Evolutionary conservation across 1,140 invertebrate species (phyloP).

Genomic region (Thrips palmi): DNA sequence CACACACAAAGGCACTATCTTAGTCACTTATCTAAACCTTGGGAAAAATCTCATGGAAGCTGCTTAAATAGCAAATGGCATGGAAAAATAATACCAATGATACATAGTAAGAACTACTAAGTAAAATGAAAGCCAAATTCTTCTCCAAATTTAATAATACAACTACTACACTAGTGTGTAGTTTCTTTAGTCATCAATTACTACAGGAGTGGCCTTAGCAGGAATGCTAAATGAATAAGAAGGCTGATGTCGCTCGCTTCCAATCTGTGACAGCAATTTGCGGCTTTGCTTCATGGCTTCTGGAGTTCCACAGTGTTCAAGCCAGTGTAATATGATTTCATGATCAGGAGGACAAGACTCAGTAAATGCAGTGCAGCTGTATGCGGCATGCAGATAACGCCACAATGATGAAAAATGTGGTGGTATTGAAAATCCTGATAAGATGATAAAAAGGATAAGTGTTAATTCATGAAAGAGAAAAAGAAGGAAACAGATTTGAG

Average conservation of each 20-base stretch:
- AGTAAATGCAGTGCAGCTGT: conserved; percentile 32
- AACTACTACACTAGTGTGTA: conserved; percentile 3
- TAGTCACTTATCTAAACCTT: too few species aligned
- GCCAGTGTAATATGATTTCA: conserved; percentile 38
- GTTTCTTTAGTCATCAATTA: conserved; percentile 3
- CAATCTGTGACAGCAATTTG: conserved; percentile 2
- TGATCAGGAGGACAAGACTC: conserved; percentile 42
- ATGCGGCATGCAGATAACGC: conserved; percentile 38
- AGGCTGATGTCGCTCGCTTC: conserved; percentile 7
- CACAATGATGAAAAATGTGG: conserved; percentile 30
- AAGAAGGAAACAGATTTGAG: conserved; percentile 1
- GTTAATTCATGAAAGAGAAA: neutral
- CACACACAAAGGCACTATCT: too few species aligned
- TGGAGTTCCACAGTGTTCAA: conserved; percentile 28
- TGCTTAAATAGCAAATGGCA: too few species aligned
- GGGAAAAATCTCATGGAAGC: too few species aligned
- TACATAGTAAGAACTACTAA: too few species aligned
- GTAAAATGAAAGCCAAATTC: neutral
- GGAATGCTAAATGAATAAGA: conserved; percentile 10
- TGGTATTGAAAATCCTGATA: conserved; percentile 28
- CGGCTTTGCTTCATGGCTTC: conserved; percentile 8
- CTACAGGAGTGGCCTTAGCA: conserved; percentile 9
- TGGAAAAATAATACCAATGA: too few species aligned
- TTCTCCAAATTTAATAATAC: neutral
- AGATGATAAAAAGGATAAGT: conserved; percentile 18